Percentiles rank a stretch among this genome's conserved stretches.
Evolutionary conservation across 2,797 vertebrate species (phyloP).

Genomic region (Aselliscus stoliczkanus): DNA sequence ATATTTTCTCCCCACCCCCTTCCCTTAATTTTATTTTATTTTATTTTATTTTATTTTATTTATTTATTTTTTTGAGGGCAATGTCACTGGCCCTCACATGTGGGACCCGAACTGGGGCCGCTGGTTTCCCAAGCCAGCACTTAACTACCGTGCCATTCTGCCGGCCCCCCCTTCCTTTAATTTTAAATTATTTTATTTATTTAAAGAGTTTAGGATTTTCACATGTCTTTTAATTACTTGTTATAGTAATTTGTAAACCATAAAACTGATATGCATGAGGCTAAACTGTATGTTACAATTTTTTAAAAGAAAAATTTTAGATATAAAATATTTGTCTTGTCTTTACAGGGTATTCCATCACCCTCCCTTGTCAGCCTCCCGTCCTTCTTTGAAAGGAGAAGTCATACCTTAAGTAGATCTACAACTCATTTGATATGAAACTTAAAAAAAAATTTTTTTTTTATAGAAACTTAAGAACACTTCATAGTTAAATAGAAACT

Average conservation of each 20-base stretch:
- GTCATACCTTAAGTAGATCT: conserved; percentile 95
- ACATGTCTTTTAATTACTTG: conserved; percentile 14
- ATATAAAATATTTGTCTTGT: conserved; percentile 31
- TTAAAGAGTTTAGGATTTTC: conserved; percentile 23
- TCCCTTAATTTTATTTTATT: not conserved
- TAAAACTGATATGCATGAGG: not conserved
- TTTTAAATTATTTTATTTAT: conserved; percentile 19
- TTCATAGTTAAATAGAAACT: conserved; percentile 64
- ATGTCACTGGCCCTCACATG: too few relatives aligned
- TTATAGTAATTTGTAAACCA: not conserved
- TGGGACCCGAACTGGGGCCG: too few relatives aligned
- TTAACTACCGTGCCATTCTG: too few relatives aligned
- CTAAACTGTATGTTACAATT: not conserved
- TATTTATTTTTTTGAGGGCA: too few relatives aligned
- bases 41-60: conserved; percentile 32
- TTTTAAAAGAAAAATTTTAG: conserved; percentile 10
- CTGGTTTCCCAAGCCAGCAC: too few relatives aligned
- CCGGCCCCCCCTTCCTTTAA: not conserved
- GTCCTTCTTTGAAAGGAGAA: conserved; percentile 93
- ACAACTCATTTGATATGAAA: conserved; percentile 94
- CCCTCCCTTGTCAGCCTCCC: conserved; percentile 93
- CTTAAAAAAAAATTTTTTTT: not conserved
- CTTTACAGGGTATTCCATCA: conserved; percentile 87
- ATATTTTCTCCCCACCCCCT: not conserved
- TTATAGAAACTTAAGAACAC: conserved; percentile 59